Percentiles rank a stretch among this genome's conserved stretches.
Conservation (phyloP, 2,888 invertebrate genomes). For the Chymomyza procnemis region DNA sequence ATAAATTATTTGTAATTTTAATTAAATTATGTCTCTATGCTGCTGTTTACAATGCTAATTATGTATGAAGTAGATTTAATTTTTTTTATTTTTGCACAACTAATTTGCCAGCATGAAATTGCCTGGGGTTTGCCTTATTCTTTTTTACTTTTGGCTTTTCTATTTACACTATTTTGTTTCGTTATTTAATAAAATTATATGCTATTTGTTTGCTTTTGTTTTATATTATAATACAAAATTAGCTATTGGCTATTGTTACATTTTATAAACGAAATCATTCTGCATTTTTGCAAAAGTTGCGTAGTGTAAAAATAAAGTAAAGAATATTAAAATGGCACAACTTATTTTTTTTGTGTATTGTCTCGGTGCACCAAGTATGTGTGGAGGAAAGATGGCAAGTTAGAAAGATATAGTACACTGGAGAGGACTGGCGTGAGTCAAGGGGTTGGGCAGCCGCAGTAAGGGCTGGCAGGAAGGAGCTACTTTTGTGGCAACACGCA, state of each 20-base stretch:
- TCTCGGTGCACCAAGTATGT: no score
- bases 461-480: no score
- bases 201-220: neutral
- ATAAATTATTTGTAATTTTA: neutral
- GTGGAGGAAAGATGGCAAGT: no score
- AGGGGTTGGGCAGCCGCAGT: no score
- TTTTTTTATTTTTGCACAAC: constrained; percentile 19
- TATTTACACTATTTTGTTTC: constrained; percentile 21
- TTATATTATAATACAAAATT: no score
- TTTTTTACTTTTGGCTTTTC: neutral
- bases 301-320: neutral
- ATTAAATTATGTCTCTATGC: neutral
- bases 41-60: neutral
- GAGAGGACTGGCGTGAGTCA: no score
- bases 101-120: constrained; percentile 25
- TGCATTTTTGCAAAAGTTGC: neutral
- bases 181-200: constrained; percentile 5
- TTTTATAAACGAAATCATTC: neutral
- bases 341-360: neutral
- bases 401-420: no score
- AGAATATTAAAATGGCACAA: neutral
- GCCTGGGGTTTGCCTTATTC: constrained; percentile 36
- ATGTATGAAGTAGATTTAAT: neutral
- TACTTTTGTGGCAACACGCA: no score
- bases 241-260: neutral